Evolutionary conservation across 2,888 invertebrate species (phyloP).

Genomic region (Drosophila borborema): DNA sequence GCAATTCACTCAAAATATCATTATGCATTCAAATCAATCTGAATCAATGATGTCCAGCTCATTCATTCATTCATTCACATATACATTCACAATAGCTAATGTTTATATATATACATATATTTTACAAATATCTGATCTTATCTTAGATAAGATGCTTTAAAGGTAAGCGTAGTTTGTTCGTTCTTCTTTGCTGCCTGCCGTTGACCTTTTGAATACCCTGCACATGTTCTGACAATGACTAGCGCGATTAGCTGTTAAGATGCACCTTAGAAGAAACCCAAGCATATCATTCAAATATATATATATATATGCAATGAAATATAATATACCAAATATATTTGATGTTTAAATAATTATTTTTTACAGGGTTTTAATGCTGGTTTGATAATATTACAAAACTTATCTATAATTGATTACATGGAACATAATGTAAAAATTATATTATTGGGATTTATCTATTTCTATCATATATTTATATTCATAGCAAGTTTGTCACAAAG

Average conservation of each 20-base stretch:
- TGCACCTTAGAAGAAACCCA: constrained; percentile 1
- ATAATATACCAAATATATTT: too few species aligned
- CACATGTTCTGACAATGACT: constrained; percentile 36
- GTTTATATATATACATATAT: constrained; percentile 1
- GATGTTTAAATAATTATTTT: neutral
- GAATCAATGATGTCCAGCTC: constrained; percentile 15
- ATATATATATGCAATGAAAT: neutral
- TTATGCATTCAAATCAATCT: neutral
- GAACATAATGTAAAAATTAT: too few species aligned
- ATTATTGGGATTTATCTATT: too few species aligned
- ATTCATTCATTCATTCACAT: constrained; percentile 3
- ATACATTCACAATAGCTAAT: constrained; percentile 12
- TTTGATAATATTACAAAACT: neutral
- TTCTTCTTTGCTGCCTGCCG: constrained; percentile 18
- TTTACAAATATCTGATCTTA: neutral
- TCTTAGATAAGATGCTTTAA: constrained; percentile 9
- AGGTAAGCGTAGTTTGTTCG: constrained; percentile 51
- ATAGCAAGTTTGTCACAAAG: neutral
- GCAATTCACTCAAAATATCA: neutral
- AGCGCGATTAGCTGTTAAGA: constrained; percentile 7
- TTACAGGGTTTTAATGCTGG: neutral
- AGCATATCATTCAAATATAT: neutral
- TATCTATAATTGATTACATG: too few species aligned
- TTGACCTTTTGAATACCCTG: constrained; percentile 21
- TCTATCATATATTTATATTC: neutral